Conservation (phyloP, 1,140 invertebrate species). For the Aculops lycopersici region DNA sequence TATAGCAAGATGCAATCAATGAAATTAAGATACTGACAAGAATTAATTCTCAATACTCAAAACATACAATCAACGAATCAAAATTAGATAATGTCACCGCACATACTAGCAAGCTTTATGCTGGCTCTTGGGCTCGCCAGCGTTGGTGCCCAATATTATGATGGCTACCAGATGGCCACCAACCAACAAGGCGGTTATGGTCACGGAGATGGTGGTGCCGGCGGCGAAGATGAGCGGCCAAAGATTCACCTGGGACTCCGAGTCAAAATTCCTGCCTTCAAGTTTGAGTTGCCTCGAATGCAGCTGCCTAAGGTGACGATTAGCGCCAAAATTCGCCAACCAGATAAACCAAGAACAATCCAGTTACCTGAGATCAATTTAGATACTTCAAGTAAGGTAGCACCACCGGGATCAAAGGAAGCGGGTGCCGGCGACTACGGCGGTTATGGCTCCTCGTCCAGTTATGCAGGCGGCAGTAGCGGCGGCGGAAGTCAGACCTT, state of each 20-base stretch:
- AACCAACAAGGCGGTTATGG: background rate
- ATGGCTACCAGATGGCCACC: background rate
- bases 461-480: background rate
- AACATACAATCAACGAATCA: background rate
- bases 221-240: background rate
- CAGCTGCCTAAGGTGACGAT: background rate
- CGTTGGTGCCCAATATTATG: background rate
- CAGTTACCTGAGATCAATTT: background rate
- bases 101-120: background rate
- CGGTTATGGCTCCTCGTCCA: background rate
- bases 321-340: background rate
- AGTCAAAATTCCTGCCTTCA: background rate
- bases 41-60: conserved; percentile 1
- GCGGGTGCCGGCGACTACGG: background rate
- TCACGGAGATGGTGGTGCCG: background rate
- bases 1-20: too few relatives aligned
- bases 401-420: background rate
- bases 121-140: background rate
- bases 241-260: background rate
- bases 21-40: too few relatives aligned
- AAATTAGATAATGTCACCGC: background rate
- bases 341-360: background rate
- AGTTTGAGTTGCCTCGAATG: background rate
- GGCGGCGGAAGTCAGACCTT: background rate
- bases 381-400: background rate